A percentile compares a stretch with the other conserved stretches of the same genome.
These are phyloP conservation scores for Borostomias antarcticus DNA, from an alignment of 2,797 vertebrate species.

Conservation along the genomic window DNA sequence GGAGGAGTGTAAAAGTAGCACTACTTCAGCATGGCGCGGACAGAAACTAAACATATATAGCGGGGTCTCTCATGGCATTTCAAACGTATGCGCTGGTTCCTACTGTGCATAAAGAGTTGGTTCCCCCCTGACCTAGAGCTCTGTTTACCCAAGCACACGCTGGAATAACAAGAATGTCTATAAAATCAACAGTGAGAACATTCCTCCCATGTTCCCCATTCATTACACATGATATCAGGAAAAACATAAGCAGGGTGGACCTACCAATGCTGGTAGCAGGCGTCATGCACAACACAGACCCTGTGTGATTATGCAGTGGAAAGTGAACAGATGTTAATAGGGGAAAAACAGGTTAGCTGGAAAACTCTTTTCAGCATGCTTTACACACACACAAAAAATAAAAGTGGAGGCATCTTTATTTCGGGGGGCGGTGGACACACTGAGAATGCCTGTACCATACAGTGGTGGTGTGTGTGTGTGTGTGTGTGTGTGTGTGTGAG, in stretches of 20 bases:
- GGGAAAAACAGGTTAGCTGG: conserved; percentile 83
- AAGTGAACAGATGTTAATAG: conserved; percentile 86
- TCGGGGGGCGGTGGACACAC: neutral
- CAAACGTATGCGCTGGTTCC: conserved; percentile 12
- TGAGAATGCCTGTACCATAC: conserved; percentile 3
- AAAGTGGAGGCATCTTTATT: neutral
- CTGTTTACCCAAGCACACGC: conserved; percentile 7
- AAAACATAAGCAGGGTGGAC: conserved; percentile 79
- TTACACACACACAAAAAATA: conserved; percentile 27
- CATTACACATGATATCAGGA: conserved; percentile 30
- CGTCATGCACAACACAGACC: conserved; percentile 99
- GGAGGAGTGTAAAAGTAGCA: too few relatives aligned
- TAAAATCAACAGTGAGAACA: conserved; percentile 43
- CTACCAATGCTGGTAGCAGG: conserved; percentile 97
- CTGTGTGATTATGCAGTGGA: conserved; percentile 86
- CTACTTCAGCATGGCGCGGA: conserved; percentile 4
- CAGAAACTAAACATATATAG: neutral
- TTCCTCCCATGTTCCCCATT: conserved; percentile 10
- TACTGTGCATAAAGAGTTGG: neutral
- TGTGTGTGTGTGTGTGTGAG: neutral
- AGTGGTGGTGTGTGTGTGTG: too few relatives aligned
- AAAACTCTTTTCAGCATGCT: conserved; percentile 66
- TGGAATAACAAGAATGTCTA: conserved; percentile 28
- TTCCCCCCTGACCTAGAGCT: neutral
- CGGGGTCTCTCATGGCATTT: conserved; percentile 38